Base-by-base conservation (phyloP, 2,113 vertebrate genomes). In the Siniperca knerii region DNA sequence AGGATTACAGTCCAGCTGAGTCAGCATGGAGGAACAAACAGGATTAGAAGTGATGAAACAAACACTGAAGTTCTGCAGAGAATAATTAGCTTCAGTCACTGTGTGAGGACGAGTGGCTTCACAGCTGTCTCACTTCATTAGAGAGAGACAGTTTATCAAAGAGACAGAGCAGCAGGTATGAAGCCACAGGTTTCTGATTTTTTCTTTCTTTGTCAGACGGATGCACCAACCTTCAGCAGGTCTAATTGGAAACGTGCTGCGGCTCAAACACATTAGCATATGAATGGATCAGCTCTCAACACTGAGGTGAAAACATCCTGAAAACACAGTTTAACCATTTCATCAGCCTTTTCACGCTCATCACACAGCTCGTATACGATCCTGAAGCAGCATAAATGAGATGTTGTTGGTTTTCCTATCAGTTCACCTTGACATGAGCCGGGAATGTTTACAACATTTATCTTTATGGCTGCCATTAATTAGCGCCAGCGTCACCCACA, bases 11-110 rank as follows among this genome's bases (percentile, higher is more conserved):
- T 70, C 13, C 35, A 44, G 75, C 84, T 77, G 85, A 75, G 88
- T 84, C 81, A 82, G 81, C 85, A 77, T 65, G 79, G 54, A 85
- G 82, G 71, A 89, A 61, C 81, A 82, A 80, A 86, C 84, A 76
- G 77, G 79, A 89, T 81, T 73, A 76, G 40, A 57, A 60, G 57
- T 62, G 68, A 88, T 85, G 81, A 74, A 57, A 72, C 69, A 73
- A 73, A 66, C 58, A 7, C 44, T 52, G 54, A 75, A 68, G 29
- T 65, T 79, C 46, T 82, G 68, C 46, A 35, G 33, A 46, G n/a
- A 64, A 79, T 25, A 64, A 70, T 70, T 11, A 60, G 54, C 64
- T 52, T 52, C 55, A 18, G 40, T 50, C 15, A 7, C 62, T 10
- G 40, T 21, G 55, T 13, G 42, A 37, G 52, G 71, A 81, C 3